A percentile compares a stretch with the other conserved stretches of the same genome.
These are phyloP conservation scores for Ephydatia muelleri DNA, from an alignment of 37 sponge, comb jelly and placozoan genomes.

Conservation along the genomic window DNA sequence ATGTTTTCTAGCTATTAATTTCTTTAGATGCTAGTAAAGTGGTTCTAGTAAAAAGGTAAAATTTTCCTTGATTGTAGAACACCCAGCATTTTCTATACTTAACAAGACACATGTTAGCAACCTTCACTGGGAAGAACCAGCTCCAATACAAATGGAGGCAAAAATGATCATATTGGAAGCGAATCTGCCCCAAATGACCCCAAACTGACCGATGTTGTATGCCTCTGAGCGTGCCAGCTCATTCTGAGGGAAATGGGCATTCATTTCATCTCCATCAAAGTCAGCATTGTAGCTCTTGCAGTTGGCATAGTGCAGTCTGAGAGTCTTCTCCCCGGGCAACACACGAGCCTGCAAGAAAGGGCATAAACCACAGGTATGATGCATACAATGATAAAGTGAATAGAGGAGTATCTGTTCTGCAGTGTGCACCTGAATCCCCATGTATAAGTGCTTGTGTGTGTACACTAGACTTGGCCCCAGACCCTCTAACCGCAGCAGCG, in stretches of 20 bases:
- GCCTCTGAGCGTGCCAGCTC: constrained; percentile 93
- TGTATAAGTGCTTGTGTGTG: too few relatives aligned
- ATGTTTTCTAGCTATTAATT: too few relatives aligned
- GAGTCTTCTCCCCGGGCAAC: constrained; percentile 88
- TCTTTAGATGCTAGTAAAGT: too few relatives aligned
- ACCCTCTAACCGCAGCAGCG: too few relatives aligned
- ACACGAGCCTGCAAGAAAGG: constrained; percentile 75
- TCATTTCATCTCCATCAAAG: constrained; percentile 99
- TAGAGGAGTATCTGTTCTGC: not conserved
- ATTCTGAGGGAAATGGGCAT: constrained; percentile 97
- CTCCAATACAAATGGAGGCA: constrained; percentile 6
- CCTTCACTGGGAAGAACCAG: constrained; percentile 32
- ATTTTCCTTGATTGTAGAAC: too few relatives aligned
- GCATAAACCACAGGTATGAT: constrained; percentile 5
- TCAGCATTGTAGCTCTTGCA: constrained; percentile 99
- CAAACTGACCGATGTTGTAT: constrained; percentile 74
- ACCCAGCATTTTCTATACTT: constrained; percentile 35
- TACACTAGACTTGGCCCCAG: too few relatives aligned
- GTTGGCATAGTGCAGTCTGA: constrained; percentile 95
- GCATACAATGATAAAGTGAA: not conserved
- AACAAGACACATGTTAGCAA: constrained; percentile 26
- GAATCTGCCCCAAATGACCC: not conserved
- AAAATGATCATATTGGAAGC: too few relatives aligned
- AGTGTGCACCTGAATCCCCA: not conserved
- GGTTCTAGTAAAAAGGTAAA: too few relatives aligned